Percentiles rank a stretch among this genome's conserved stretches.
These are phyloP conservation scores for Pedetes capensis DNA, from an alignment of 2,113 vertebrate genomes.

Conservation along the genomic window DNA sequence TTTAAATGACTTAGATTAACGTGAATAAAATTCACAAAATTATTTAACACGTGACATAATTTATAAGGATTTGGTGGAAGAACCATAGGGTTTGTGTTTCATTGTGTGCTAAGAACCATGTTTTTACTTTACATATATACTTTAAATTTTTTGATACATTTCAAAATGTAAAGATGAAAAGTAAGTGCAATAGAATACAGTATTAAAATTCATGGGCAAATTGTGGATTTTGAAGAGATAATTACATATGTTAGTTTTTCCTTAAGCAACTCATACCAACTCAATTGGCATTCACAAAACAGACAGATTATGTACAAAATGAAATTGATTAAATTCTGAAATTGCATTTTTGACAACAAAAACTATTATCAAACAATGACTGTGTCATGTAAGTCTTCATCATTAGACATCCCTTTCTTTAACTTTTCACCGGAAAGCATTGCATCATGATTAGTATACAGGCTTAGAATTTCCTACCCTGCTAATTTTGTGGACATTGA, in stretches of 20 bases:
- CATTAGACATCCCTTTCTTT: conserved; percentile 26
- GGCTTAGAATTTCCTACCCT: too few relatives aligned
- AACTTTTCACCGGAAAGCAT: neutral
- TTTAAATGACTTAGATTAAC: neutral
- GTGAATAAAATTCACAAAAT: neutral
- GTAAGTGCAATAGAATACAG: neutral
- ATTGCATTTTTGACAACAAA: conserved; percentile 59
- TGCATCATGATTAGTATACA: neutral
- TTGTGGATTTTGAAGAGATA: neutral
- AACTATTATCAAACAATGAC: conserved; percentile 14
- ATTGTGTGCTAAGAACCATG: neutral
- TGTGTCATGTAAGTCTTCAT: neutral
- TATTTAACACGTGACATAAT: neutral
- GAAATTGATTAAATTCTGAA: neutral
- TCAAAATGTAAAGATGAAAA: conserved; percentile 19
- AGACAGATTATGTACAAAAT: conserved; percentile 23
- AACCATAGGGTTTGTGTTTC: neutral
- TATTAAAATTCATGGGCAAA: neutral
- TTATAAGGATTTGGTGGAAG: neutral
- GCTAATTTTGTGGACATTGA: neutral
- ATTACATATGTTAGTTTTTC: conserved; percentile 28
- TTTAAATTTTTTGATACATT: neutral
- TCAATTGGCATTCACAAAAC: neutral
- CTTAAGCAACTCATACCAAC: neutral
- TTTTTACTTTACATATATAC: neutral